A percentile compares a stretch with the other conserved stretches of the same genome.
phyloP scores from a whole-genome alignment of 2,888 invertebrate genomes.

The Pharmacophagus antenor region DNA sequence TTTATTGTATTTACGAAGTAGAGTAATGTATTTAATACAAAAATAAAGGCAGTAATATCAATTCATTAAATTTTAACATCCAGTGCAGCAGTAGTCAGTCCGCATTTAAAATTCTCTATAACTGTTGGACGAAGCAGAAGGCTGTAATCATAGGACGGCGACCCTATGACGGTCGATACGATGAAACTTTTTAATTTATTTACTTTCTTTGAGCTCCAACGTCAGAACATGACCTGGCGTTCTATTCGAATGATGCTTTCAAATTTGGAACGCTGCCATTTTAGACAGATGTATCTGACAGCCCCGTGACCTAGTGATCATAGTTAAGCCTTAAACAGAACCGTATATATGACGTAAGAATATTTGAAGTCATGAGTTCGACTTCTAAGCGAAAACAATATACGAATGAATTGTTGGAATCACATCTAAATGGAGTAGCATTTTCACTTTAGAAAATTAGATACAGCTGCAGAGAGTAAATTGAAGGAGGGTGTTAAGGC shows the following conservation, averaged over 20 bases:
- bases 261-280: neutral
- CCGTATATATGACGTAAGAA: neutral
- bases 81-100: slow-evolving; percentile 14
- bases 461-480: too few species aligned
- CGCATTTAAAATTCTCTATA: slow-evolving; percentile 28
- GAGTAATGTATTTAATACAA: neutral
- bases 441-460: too few species aligned
- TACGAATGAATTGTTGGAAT: too few species aligned
- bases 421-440: too few species aligned
- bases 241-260: neutral
- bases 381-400: neutral
- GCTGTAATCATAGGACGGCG: slow-evolving; percentile 29
- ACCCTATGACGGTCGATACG: slow-evolving; percentile 24
- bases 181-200: slow-evolving; percentile 15
- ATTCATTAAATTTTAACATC: slow-evolving; percentile 13
- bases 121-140: slow-evolving; percentile 14
- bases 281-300: neutral
- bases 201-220: slow-evolving; percentile 7
- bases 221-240: neutral
- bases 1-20: neutral
- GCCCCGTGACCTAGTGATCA: neutral
- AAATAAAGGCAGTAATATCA: slow-evolving; percentile 6
- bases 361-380: neutral
- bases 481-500: too few species aligned
- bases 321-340: neutral